Evolutionary conservation across 1,140 invertebrate species (phyloP).

Genomic region (Drosophila kanapiae): DNA sequence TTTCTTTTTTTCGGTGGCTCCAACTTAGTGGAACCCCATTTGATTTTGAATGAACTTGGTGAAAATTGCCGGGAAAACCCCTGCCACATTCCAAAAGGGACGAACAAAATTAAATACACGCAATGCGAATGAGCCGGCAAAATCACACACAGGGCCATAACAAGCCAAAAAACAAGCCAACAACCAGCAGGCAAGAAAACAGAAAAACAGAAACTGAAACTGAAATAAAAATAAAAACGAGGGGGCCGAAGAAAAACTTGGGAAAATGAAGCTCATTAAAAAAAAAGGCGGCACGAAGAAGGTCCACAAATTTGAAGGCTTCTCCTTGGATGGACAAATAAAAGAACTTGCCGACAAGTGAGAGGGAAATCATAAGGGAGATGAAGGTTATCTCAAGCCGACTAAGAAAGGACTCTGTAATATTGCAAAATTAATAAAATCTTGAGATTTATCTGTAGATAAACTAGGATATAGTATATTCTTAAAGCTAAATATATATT

Average conservation of each 20-base stretch:
- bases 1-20: not conserved
- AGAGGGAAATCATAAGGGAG: conserved; percentile 4
- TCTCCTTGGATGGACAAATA: conserved; percentile 33
- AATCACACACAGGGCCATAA: conserved; percentile 57
- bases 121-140: conserved; percentile 53
- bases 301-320: conserved; percentile 48
- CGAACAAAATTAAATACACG: conserved; percentile 76
- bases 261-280: conserved; percentile 74
- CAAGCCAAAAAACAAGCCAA: conserved; percentile 71
- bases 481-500: too few relatives aligned
- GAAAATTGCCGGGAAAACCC: conserved; percentile 62
- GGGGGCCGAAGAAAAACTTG: conserved; percentile 23
- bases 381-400: not conserved
- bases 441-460: not conserved
- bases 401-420: conserved; percentile 1
- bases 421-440: not conserved
- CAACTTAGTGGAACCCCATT: conserved; percentile 60
- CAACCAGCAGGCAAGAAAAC: conserved; percentile 26
- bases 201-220: conserved; percentile 21
- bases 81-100: conserved; percentile 20
- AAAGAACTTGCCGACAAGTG: conserved; percentile 29
- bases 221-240: conserved; percentile 30
- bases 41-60: conserved; percentile 83
- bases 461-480: too few relatives aligned
- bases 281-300: conserved; percentile 52